phyloP scores from a whole-genome alignment of 1,140 invertebrate genomes.

The Oreohelix idahoensis region DNA sequence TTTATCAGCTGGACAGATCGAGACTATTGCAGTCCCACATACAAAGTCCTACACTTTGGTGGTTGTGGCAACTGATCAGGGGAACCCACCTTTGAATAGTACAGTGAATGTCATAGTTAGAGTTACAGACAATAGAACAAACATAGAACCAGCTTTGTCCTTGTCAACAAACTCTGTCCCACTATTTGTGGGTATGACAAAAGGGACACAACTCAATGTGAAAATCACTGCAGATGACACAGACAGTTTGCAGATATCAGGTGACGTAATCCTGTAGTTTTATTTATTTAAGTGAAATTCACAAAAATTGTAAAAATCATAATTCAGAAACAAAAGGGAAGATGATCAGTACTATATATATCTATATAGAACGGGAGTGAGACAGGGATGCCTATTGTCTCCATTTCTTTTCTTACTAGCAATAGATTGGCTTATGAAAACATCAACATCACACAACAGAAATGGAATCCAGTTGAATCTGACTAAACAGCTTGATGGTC shows the following conservation, averaged over 20 bases:
- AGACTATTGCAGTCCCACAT: neutral
- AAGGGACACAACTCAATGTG: constrained; percentile 83
- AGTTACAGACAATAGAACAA: neutral
- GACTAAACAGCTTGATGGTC: too few relatives aligned
- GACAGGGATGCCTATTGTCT: too few relatives aligned
- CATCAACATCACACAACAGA: too few relatives aligned
- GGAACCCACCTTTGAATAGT: neutral
- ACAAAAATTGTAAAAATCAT: too few relatives aligned
- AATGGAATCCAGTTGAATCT: too few relatives aligned
- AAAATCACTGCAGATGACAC: constrained; percentile 77
- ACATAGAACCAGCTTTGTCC: neutral
- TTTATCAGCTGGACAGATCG: neutral
- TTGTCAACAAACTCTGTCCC: constrained; percentile 70
- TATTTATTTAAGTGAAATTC: too few relatives aligned
- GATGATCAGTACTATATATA: too few relatives aligned
- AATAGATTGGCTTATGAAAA: too few relatives aligned
- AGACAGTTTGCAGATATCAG: neutral
- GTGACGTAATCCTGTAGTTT: neutral
- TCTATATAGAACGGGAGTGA: too few relatives aligned
- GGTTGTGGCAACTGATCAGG: neutral
- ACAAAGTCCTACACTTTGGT: neutral
- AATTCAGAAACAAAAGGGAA: neutral
- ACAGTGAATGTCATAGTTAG: constrained; percentile 5
- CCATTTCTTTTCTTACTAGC: too few relatives aligned
- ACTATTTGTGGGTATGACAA: constrained; percentile 89